phyloP scores from a whole-genome alignment of 1,140 invertebrate genomes.

The Penaeus chinensis region DNA sequence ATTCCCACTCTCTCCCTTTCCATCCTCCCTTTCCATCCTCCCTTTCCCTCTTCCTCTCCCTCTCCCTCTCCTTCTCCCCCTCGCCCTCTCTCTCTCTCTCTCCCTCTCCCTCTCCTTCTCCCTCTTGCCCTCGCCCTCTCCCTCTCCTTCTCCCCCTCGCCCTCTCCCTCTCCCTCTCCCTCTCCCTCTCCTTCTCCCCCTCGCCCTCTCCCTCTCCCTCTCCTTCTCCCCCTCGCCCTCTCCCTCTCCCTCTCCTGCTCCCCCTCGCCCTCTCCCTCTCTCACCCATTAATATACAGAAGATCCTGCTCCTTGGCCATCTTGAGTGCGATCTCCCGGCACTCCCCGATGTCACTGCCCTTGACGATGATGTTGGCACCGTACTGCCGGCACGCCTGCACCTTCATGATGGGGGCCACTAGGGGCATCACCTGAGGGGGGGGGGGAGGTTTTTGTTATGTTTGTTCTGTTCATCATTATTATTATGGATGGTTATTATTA shows the following conservation, averaged over 20 bases:
- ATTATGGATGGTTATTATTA: too few species aligned
- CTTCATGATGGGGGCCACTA: constrained; percentile 93
- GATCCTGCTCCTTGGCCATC: constrained; percentile 77
- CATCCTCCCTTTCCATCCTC: too few species aligned
- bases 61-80: too few species aligned
- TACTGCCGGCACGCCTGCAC: constrained; percentile 85
- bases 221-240: background rate
- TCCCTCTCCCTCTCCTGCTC: background rate
- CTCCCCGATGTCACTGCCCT: constrained; percentile 87
- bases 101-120: too few species aligned
- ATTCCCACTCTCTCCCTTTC: too few species aligned
- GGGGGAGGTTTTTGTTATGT: background rate
- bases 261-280: constrained; percentile 41
- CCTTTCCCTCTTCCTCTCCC: too few species aligned
- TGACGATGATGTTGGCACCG: constrained; percentile 86
- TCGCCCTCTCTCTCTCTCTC: too few species aligned
- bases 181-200: background rate
- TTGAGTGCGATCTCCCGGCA: constrained; percentile 83
- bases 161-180: background rate
- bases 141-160: too few species aligned
- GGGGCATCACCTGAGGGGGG: constrained; percentile 77
- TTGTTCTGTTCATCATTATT: too few species aligned
- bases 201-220: background rate
- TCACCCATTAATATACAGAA: constrained; percentile 89
- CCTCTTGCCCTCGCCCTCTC: too few species aligned